Conservation (phyloP, 2,888 invertebrate species). For the Drosophila flavopinicola region DNA sequence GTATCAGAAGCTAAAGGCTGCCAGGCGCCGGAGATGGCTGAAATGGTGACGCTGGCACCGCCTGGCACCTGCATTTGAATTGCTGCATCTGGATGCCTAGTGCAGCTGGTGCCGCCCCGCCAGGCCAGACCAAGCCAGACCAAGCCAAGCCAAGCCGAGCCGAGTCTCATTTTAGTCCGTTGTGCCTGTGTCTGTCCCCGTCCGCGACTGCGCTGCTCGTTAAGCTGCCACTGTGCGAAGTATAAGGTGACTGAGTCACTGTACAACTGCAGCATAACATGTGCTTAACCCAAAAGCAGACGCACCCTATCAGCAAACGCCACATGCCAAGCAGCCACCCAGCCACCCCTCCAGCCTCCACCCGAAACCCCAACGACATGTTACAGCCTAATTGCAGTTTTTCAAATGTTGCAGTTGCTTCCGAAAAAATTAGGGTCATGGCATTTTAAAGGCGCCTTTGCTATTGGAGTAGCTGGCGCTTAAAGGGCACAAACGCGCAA, state of each 20-base stretch:
- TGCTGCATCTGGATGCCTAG: constrained; percentile 42
- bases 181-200: constrained; percentile 13
- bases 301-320: constrained; percentile 31
- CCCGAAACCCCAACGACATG: constrained; percentile 37
- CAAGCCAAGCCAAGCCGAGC: no score
- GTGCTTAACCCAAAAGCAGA: constrained; percentile 70
- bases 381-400: constrained; percentile 68
- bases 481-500: constrained; percentile 28
- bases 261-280: constrained; percentile 62
- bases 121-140: no score
- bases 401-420: constrained; percentile 69
- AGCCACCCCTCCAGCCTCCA: not conserved
- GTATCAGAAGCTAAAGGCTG: constrained; percentile 15
- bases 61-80: constrained; percentile 56
- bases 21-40: constrained; percentile 36
- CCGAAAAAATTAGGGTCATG: constrained; percentile 72
- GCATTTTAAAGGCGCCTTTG: constrained; percentile 61
- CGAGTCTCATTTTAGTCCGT: constrained; percentile 49
- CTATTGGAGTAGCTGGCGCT: constrained; percentile 42
- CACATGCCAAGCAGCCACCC: constrained; percentile 2
- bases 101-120: constrained; percentile 30
- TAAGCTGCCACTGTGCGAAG: constrained; percentile 37
- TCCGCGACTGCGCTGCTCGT: constrained; percentile 35
- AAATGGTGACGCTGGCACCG: constrained; percentile 38
- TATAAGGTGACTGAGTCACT: constrained; percentile 54